Conservation (phyloP, 2,797 vertebrate genomes). For the Leptatherina wallacei region DNA sequence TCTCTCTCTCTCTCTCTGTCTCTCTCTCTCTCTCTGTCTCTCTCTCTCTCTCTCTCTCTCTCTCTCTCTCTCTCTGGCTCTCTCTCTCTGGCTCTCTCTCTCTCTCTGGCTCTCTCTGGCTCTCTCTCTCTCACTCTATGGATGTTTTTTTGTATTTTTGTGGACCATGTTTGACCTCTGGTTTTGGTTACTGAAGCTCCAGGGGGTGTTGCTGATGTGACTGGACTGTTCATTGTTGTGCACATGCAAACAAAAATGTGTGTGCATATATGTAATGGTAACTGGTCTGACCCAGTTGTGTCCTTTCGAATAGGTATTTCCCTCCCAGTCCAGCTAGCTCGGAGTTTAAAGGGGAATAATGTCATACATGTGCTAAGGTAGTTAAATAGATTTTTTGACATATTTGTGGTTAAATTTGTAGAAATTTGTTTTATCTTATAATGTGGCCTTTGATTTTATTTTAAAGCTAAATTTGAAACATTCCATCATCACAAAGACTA, state of each 20-base stretch:
- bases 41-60: no score
- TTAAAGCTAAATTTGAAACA: constrained; percentile 8
- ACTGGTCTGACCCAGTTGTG: constrained; percentile 71
- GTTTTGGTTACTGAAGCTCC: constrained; percentile 38
- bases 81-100: no score
- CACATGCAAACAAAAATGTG: constrained; percentile 56
- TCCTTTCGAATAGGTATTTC: constrained; percentile 70
- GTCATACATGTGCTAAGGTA: constrained; percentile 14
- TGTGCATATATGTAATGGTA: constrained; percentile 36
- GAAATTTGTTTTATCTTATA: background rate
- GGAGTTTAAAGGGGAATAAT: constrained; percentile 32
- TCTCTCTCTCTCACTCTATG: background rate
- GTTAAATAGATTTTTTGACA: constrained; percentile 4
- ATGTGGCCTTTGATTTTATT: background rate
- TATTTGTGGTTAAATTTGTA: constrained; percentile 9
- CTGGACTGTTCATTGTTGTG: constrained; percentile 28
- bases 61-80: background rate
- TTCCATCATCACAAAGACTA: constrained; percentile 31
- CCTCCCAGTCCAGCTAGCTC: constrained; percentile 64
- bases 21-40: no score
- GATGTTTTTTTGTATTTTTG: background rate
- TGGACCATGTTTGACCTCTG: constrained; percentile 45
- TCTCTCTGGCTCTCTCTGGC: no score
- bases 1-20: background rate
- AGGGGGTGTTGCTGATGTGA: constrained; percentile 34